Evolutionary conservation across 1,140 invertebrate genomes (phyloP).

Genomic region (Colletes latitarsis): DNA sequence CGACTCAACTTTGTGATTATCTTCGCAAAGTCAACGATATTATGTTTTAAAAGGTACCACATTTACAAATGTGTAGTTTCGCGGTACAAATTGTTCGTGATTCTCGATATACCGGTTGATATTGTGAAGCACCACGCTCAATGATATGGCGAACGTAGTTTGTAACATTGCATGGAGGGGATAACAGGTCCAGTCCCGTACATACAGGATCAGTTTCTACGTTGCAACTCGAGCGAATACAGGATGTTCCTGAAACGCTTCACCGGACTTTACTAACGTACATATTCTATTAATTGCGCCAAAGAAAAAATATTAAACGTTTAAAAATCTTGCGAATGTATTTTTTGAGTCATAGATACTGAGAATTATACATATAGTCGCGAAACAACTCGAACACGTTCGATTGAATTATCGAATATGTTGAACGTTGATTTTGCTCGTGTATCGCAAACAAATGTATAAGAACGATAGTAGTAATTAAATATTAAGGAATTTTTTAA

Average conservation of each 20-base stretch:
- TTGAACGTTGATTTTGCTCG: too few species aligned
- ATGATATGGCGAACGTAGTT: slow-evolving; percentile 63
- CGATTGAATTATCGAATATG: too few species aligned
- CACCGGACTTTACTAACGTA: not conserved
- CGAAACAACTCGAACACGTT: too few species aligned
- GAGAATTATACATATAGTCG: too few species aligned
- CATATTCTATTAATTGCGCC: not conserved
- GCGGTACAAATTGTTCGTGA: not conserved
- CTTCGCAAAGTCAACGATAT: not conserved
- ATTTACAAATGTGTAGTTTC: not conserved
- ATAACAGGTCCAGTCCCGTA: slow-evolving; percentile 45
- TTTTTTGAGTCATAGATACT: not conserved
- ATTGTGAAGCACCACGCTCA: slow-evolving; percentile 48
- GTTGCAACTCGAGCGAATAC: not conserved
- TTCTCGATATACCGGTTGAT: slow-evolving; percentile 30
- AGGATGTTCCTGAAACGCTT: not conserved
- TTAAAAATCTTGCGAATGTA: not conserved
- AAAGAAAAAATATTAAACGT: too few species aligned
- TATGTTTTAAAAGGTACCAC: slow-evolving; percentile 3
- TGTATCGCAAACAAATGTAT: not conserved
- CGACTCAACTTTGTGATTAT: slow-evolving; percentile 1
- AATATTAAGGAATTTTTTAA: too few species aligned
- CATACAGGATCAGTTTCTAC: slow-evolving; percentile 6
- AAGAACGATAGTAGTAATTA: not conserved
- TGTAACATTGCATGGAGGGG: slow-evolving; percentile 38